These are phyloP conservation scores for Mus spretus DNA, from an alignment of 2,797 vertebrate genomes.

Conservation along the genomic window DNA sequence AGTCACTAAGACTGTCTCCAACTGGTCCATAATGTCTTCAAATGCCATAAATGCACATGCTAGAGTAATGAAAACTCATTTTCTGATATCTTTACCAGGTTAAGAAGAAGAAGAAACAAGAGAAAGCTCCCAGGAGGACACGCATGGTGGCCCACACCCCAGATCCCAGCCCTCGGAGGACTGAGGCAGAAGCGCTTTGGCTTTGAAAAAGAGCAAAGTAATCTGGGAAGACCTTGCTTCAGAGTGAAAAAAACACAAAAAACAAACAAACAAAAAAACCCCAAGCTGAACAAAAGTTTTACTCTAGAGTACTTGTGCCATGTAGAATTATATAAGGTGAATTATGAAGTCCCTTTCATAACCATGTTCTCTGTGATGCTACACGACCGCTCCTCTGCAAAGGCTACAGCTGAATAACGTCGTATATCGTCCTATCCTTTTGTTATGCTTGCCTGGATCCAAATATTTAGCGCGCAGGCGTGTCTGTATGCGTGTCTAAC, in stretches of 20 bases:
- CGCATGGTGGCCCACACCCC: not conserved
- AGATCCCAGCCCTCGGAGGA: not conserved
- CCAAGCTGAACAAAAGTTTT: not conserved
- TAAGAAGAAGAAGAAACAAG: not conserved
- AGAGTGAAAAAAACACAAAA: not conserved
- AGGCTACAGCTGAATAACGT: not conserved
- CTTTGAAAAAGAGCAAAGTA: not conserved
- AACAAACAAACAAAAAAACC: too few species aligned
- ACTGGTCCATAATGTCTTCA: not conserved
- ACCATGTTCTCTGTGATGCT: too few species aligned
- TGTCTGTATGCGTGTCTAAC: not conserved
- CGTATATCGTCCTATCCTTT: not conserved
- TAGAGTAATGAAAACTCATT: not conserved
- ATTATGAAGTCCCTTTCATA: not conserved
- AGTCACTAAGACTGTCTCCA: not conserved
- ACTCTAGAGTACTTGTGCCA: conserved; percentile 11
- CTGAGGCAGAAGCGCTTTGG: not conserved
- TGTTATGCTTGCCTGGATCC: not conserved
- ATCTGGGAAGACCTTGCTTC: not conserved
- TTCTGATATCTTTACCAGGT: not conserved
- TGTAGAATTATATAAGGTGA: not conserved
- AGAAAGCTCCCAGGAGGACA: not conserved
- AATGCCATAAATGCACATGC: not conserved
- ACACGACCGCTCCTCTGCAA: not conserved
- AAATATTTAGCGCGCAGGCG: not conserved